phyloP scores from a whole-genome alignment of 2,888 invertebrate genomes.

The Pegoplata infirma region DNA sequence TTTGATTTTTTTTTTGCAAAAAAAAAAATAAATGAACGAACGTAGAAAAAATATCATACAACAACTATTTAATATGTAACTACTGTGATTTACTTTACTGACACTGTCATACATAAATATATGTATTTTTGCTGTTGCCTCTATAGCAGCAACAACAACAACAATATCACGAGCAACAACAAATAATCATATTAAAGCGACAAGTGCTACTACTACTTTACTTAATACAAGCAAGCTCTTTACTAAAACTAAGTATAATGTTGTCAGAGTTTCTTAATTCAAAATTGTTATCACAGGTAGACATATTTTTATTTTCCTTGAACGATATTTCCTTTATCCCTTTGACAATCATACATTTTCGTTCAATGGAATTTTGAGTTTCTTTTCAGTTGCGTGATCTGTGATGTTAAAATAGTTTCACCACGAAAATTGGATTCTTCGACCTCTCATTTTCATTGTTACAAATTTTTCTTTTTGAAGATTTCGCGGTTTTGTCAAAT shows the following conservation, averaged over 20 bases:
- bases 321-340: too few species aligned
- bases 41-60: conserved; percentile 15
- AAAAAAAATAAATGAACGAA: conserved; percentile 19
- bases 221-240: conserved; percentile 40
- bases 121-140: conserved; percentile 33
- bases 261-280: background rate
- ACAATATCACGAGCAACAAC: conserved; percentile 34
- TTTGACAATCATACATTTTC: too few species aligned
- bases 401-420: too few species aligned
- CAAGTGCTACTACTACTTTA: conserved; percentile 59
- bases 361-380: too few species aligned
- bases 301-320: too few species aligned
- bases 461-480: too few species aligned
- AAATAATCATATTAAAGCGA: conserved; percentile 58
- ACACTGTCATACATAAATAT: conserved; percentile 38
- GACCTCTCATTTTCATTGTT: too few species aligned
- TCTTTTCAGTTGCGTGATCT: too few species aligned
- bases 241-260: conserved; percentile 27
- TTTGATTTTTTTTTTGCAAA: conserved; percentile 32
- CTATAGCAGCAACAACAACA: conserved; percentile 32
- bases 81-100: conserved; percentile 55
- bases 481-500: too few species aligned
- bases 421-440: too few species aligned
- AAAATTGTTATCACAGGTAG: too few species aligned
- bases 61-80: conserved; percentile 43